Conservation (phyloP, 2,797 vertebrate genomes). For the Danio albolineatus region DNA sequence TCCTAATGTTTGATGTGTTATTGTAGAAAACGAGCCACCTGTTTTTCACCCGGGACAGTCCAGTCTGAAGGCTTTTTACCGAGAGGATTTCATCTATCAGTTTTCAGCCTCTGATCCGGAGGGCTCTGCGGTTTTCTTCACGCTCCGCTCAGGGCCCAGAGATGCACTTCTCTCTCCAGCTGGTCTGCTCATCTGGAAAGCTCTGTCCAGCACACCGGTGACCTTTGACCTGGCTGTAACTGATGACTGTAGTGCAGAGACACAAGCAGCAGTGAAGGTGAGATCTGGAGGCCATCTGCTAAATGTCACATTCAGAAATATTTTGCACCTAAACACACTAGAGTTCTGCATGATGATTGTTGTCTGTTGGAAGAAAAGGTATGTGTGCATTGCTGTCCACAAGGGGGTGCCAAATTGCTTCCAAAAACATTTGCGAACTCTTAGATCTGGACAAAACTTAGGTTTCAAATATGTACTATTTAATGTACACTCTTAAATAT, state of each 20-base stretch:
- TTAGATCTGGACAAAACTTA: neutral
- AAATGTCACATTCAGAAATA: neutral
- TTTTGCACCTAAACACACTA: neutral
- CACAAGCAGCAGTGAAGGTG: conserved; percentile 79
- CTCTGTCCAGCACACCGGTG: conserved; percentile 63
- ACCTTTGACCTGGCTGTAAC: conserved; percentile 78
- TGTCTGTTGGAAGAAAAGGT: neutral
- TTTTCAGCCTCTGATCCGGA: conserved; percentile 87
- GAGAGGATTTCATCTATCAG: conserved; percentile 88
- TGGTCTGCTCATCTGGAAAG: conserved; percentile 88
- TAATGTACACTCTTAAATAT: no score
- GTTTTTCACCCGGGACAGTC: conserved; percentile 75
- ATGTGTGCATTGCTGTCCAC: conserved; percentile 51
- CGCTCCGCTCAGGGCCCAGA: conserved; percentile 80
- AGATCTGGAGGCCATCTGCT: conserved; percentile 21
- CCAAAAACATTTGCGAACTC: neutral
- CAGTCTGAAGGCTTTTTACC: conserved; percentile 81
- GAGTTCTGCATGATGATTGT: neutral
- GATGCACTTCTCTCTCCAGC: conserved; percentile 82
- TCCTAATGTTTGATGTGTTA: neutral
- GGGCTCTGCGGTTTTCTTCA: conserved; percentile 83
- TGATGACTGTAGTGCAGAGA: conserved; percentile 85
- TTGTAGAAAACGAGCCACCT: conserved; percentile 86
- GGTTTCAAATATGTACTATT: no score
- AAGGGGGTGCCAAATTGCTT: conserved; percentile 65